Evolutionary conservation across 2,888 invertebrate genomes (phyloP), one percentile per base, ranked within the genome.

Genomic region (Aromia moschata): DNA sequence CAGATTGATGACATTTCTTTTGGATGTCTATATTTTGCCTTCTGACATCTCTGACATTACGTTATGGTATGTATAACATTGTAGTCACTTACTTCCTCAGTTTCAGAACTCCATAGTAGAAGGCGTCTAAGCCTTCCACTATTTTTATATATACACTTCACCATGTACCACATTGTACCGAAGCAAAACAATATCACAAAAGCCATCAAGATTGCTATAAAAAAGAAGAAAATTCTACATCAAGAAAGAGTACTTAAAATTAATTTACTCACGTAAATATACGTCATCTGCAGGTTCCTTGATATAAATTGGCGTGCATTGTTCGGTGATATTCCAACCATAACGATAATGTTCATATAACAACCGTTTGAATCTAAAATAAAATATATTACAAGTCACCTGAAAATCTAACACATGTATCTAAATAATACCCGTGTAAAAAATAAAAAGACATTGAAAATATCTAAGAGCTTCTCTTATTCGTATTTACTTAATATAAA

Each of bases 121-220:
- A 75, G 53, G 44, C 61, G 66, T 55, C 75, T 68, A 17, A 77
- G 56, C 52, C 74, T 69, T 16, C 73, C 71, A 63, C 76, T 74
- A 55, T 74, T 73, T 62, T 79, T 81, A 62, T 81, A 81, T 60
- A 81, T 79, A 65, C 80, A 80, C 68, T 81, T 81, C 2, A 81
- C 73, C 79, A 81, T 78, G 67, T 81, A 81, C 81, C 81, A 81
- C 10, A 80, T 59, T 4, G 81, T 81, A 11, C 81, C 81, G 70
- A 81, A 81, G 52, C 76, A 76, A 60, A 80, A 80, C 16, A 81
- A 71, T 16, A 80, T 74, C 49, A 81, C 79, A 65, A 80, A 80
- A 45, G 81, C 81, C 67, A 75, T 79, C 40, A 81, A 68, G 58
- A 81, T 80, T 11, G 81, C 81, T 81, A 64, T 18, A 74, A 72